Conservation (phyloP, 1,140 invertebrate species). For the Chymomyza costata region DNA sequence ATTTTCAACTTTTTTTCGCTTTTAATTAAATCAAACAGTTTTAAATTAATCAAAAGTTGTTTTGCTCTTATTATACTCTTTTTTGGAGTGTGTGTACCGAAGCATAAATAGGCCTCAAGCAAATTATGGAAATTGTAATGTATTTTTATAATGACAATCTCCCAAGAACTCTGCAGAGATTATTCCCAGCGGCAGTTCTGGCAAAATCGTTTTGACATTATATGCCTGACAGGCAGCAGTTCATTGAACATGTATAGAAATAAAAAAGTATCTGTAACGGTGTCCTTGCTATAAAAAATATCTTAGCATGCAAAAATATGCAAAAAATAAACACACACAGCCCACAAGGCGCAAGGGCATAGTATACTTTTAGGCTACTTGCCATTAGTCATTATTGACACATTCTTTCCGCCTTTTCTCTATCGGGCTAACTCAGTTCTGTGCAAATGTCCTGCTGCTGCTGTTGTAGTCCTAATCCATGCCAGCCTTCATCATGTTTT, state of each 20-base stretch:
- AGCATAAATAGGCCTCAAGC: no score
- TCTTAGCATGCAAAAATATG: conserved; percentile 60
- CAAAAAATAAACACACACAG: conserved; percentile 28
- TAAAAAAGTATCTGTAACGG: no score
- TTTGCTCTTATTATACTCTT: no score
- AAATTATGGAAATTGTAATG: no score
- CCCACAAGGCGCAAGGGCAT: conserved; percentile 13
- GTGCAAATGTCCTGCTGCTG: conserved; percentile 7
- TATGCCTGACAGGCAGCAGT: conserved; percentile 17
- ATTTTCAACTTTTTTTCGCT: conserved; percentile 13
- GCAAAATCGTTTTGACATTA: conserved; percentile 51
- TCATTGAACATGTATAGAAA: conserved; percentile 1
- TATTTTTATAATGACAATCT: no score
- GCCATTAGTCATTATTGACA: conserved; percentile 73
- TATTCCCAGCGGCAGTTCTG: no score
- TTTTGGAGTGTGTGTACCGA: no score
- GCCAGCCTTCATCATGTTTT: conserved; percentile 27
- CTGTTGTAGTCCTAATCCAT: no score
- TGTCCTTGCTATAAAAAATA: no score
- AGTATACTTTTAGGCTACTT: conserved; percentile 20
- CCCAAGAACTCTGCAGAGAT: no score
- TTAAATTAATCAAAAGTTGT: conserved; percentile 56
- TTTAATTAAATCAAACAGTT: conserved; percentile 27
- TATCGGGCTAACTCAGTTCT: conserved; percentile 2
- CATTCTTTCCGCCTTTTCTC: conserved; percentile 64